Evolutionary conservation across 2,797 vertebrate genomes (phyloP), one percentile per base, ranked within the genome.

Genomic region (Carapus acus): DNA sequence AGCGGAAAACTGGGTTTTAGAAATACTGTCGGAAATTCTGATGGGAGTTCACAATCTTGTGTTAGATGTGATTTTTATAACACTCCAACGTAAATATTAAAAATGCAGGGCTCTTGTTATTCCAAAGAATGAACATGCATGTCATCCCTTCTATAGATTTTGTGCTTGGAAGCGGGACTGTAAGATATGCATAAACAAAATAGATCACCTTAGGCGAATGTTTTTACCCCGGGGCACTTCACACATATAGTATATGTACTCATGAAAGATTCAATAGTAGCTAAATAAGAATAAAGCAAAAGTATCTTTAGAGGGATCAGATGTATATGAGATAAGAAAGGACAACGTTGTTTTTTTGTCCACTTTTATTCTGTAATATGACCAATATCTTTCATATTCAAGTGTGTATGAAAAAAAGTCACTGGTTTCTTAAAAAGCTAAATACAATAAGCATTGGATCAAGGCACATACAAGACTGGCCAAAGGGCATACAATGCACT

Each of bases 381-480:
- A 96, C 91, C 91, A 94, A 83, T 92, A 92, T 92, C 91, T 92
- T 87, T 95, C 92, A 93, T 96, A 90, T 88, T 92, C 91, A 91
- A 91, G 86, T 93, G 91, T 81, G 75, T 94, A 94, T 93, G 92
- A 98, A 97, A 96, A 92, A 88, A 91, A 93, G 90, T 93, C 91
- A 92, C 91, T 89, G 85, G 88, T 90, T 92, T 84, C 83, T 90
- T 94, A 93, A 91, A 96, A 97, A 94, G 94, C 91, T 95, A 93
- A 94, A 94, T 97, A 98, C 93, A 94, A 88, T 91, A 96, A 96
- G 94, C 86, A 74, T 97, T 94, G 87, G 92, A 94, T 97, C 96
- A 99, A 99, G 96, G 96, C 96, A 99, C 96, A 94, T 97, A 95
- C 92, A 94, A 96, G 92, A 98, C 93, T 94, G 91, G 91, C 95